phyloP scores from a whole-genome alignment of 1,140 invertebrate species.

The Dendrolimus kikuchii region DNA sequence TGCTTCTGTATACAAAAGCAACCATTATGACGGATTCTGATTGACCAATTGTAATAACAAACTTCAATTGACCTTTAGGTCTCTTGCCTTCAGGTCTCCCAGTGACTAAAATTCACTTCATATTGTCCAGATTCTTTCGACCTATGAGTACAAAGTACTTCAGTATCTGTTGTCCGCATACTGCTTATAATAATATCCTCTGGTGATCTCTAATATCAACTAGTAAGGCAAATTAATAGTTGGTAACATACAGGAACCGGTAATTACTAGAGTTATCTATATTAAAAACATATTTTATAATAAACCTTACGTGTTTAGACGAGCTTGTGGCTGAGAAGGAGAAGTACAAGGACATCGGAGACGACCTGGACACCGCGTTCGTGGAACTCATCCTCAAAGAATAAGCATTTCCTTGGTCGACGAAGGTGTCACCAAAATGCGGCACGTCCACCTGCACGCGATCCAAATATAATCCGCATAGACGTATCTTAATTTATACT shows the following conservation, averaged over 20 bases:
- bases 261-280: neutral
- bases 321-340: slow-evolving; percentile 99
- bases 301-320: slow-evolving; percentile 80
- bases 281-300: slow-evolving; percentile 34
- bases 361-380: slow-evolving; percentile 98
- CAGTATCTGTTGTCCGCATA: too few species aligned
- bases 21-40: too few species aligned
- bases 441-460: slow-evolving; percentile 32
- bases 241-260: neutral
- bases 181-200: too few species aligned
- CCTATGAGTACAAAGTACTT: too few species aligned
- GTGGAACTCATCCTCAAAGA: slow-evolving; percentile 90
- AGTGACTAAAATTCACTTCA: too few species aligned
- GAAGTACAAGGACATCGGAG: slow-evolving; percentile 99
- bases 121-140: too few species aligned
- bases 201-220: too few species aligned
- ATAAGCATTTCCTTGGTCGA: slow-evolving; percentile 33
- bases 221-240: too few species aligned
- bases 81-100: too few species aligned
- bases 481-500: slow-evolving; percentile 56
- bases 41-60: too few species aligned
- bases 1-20: too few species aligned
- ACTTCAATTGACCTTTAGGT: too few species aligned
- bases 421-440: slow-evolving; percentile 1
- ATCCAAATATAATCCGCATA: slow-evolving; percentile 46